Percentiles rank a stretch among this genome's conserved stretches.
Evolutionary conservation across 2,113 vertebrate species (phyloP).

Genomic region (Xiphophorus couchianus): DNA sequence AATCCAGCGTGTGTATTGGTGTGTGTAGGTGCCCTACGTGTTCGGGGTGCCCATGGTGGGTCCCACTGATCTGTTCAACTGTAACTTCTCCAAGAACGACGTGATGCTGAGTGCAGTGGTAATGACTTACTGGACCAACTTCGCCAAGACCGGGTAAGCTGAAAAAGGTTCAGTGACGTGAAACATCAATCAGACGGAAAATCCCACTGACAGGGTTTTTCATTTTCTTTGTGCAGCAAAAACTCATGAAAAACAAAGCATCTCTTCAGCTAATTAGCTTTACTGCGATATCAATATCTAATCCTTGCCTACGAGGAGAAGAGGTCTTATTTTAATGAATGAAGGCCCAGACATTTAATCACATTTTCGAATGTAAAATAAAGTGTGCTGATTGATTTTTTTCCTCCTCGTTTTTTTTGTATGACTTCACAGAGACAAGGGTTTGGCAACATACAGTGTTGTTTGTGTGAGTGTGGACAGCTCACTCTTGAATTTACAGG

Average conservation of each 20-base stretch:
- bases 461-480: conserved; percentile 41
- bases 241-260: conserved; percentile 13
- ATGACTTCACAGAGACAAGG: conserved; percentile 5
- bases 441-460: conserved; percentile 40
- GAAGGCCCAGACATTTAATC: conserved; percentile 30
- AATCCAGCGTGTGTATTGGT: conserved; percentile 29
- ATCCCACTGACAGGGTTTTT: not conserved
- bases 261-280: conserved; percentile 11
- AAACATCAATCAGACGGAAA: conserved; percentile 19
- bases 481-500: conserved; percentile 48
- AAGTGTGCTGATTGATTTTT: conserved; percentile 10
- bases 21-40: conserved; percentile 88
- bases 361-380: conserved; percentile 30
- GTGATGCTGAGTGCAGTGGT: conserved; percentile 98
- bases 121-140: conserved; percentile 99
- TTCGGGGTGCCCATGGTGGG: conserved; percentile 97
- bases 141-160: conserved; percentile 96
- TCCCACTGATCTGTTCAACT: conserved; percentile 93
- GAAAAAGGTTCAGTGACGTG: conserved; percentile 17
- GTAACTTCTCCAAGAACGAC: conserved; percentile 98
- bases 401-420: conserved; percentile 15
- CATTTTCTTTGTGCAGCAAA: not conserved
- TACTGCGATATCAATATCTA: conserved; percentile 30
- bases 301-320: conserved; percentile 26
- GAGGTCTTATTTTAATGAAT: conserved; percentile 7